A percentile compares a stretch with the other conserved stretches of the same genome.
These are phyloP conservation scores for Avahi laniger DNA, from an alignment of 2,797 vertebrate species.

Conservation along the genomic window DNA sequence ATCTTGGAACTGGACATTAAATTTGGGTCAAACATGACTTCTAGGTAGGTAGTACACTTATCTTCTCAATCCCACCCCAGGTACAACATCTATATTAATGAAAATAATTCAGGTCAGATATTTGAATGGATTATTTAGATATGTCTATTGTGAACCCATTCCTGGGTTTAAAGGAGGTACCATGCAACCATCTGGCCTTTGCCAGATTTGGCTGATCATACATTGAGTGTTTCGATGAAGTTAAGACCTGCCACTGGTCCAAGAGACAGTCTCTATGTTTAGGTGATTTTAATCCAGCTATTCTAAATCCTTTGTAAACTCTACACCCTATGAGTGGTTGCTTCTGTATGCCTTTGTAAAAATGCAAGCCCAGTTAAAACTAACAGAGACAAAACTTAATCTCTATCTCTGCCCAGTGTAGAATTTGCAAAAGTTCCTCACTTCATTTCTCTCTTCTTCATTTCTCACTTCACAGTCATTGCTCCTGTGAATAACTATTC, in stretches of 20 bases:
- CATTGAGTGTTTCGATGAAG: neutral
- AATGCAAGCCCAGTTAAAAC: neutral
- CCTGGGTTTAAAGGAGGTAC: neutral
- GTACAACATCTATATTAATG: neutral
- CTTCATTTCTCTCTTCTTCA: neutral
- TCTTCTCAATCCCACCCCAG: fast-evolving
- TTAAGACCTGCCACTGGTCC: neutral
- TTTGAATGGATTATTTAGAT: neutral
- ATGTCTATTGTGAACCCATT: neutral
- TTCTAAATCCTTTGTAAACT: neutral
- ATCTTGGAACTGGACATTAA: neutral
- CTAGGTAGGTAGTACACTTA: neutral
- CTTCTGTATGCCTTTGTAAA: neutral
- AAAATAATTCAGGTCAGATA: neutral
- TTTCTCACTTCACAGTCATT: neutral
- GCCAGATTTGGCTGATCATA: neutral
- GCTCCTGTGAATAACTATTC: neutral
- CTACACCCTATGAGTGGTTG: neutral
- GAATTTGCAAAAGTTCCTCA: neutral
- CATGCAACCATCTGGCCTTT: neutral
- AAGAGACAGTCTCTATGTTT: neutral
- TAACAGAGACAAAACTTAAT: neutral
- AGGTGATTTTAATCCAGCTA: neutral
- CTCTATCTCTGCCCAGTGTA: neutral
- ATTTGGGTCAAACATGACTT: neutral